Evolutionary conservation across 92 coral and sea anemone species (phyloP).

Genomic region (Siderastrea siderea): DNA sequence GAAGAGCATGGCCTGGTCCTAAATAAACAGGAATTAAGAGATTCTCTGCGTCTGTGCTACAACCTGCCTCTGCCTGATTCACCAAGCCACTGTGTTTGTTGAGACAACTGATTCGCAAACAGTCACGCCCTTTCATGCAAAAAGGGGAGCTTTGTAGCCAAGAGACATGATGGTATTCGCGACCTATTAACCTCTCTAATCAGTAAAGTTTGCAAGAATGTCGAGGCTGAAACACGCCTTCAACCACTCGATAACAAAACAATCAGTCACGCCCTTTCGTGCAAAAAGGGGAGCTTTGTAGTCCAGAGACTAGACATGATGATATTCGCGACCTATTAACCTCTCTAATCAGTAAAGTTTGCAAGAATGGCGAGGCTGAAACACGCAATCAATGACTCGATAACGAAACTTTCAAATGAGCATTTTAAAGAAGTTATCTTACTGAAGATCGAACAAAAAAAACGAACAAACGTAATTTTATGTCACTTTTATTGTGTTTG

Average conservation of each 20-base stretch:
- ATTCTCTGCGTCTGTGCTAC: conserved; percentile 7
- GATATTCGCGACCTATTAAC: neutral
- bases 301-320: conserved; percentile 18
- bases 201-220: no score
- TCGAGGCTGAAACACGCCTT: no score
- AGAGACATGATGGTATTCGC: conserved; percentile 19
- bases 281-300: neutral
- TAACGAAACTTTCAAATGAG: no score
- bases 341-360: no score
- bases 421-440: no score
- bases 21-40: conserved; percentile 45
- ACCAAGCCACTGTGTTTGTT: neutral
- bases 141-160: neutral
- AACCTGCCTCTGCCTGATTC: neutral
- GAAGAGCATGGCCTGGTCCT: conserved; percentile 51
- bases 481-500: no score
- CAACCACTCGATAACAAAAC: neutral
- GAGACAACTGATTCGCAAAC: conserved; percentile 15
- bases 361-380: no score
- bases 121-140: neutral
- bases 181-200: no score
- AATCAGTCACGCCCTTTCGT: neutral
- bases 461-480: no score
- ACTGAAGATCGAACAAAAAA: no score
- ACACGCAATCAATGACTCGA: no score